Base-by-base conservation (phyloP, 1,140 invertebrate species). In the Macrotrachela quadricornifera region DNA sequence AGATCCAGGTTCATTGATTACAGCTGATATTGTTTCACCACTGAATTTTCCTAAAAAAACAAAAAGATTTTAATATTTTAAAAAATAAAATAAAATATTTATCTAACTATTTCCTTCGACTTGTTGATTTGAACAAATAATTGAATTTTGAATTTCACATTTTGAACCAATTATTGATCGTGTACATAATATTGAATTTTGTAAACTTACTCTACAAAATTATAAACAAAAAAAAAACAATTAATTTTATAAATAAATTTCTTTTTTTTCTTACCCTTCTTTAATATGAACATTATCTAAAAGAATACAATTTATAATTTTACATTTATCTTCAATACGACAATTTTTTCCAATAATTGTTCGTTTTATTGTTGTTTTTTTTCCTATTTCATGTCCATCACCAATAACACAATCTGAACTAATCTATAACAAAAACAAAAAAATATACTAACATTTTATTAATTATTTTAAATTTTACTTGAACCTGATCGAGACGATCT, bases 271-370 rank as follows among this genome's bases (percentile, higher is more conserved):
- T 58, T 56, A 68, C 62, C 78, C 79, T 72, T 85, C 79, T 60
- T 79, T 79, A 57, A 92, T 77, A 16, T 69, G 76, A 1, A 85
- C 83, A 73, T 82, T 78, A 65, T 81, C 80, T 82, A 90, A 85
- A 45, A 92, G 68, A 56, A 88, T 73, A 62, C 78, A 82, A 60
- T 85, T 80, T 17, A 73, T 76, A 18, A 91, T 71, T 67, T 82
- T 78, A 44, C 80, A 80, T 71, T 84, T 85, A 21, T 80, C 76
- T 57, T 78, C 77, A 43, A 92, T 73, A 49, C 70, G 71, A 62
- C 79, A 80, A 63, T 81, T 78, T 13, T 74, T 62, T 10, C 84
- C 84, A 63, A 91, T 78, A 45, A 80, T 76, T 57, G 76, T 78
- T 43, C 73, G 73, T 68, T 81, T 85, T 30, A 90, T 74, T 1